Conservation (phyloP, 2,113 vertebrate genomes). For the Aleadryas rufinucha region DNA sequence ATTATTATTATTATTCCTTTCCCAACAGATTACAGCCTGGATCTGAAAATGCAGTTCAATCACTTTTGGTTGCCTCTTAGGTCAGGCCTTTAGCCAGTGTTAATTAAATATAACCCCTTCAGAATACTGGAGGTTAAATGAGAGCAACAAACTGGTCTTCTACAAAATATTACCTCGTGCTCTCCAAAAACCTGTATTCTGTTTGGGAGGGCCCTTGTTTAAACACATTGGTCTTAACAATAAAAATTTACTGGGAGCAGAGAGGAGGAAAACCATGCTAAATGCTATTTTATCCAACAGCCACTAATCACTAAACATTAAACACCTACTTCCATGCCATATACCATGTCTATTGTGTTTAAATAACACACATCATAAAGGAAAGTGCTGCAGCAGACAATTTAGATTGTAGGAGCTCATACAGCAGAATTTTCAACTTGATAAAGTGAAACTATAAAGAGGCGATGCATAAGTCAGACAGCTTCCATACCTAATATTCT, state of each 20-base stretch:
- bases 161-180: conserved; percentile 43
- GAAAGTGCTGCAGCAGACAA: conserved; percentile 50
- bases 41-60: conserved; percentile 79
- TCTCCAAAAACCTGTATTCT: conserved; percentile 41
- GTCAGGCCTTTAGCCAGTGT: conserved; percentile 84
- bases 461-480: conserved; percentile 18
- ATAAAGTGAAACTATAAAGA: conserved; percentile 60
- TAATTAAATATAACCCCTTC: conserved; percentile 91
- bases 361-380: conserved; percentile 53
- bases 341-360: conserved; percentile 52
- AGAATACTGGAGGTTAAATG: conserved; percentile 84
- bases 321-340: conserved; percentile 35
- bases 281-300: conserved; percentile 25
- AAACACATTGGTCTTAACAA: conserved; percentile 14
- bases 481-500: conserved; percentile 41
- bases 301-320: conserved; percentile 46
- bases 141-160: conserved; percentile 60
- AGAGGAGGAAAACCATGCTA: not conserved
- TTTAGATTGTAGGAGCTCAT: conserved; percentile 35
- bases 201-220: not conserved
- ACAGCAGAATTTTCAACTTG: conserved; percentile 52
- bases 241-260: not conserved
- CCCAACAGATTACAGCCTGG: conserved; percentile 72
- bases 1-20: conserved; percentile 46
- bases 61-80: conserved; percentile 78